Base-by-base conservation (phyloP, 2,113 vertebrate species). In the Acrocephalus kingi region DNA sequence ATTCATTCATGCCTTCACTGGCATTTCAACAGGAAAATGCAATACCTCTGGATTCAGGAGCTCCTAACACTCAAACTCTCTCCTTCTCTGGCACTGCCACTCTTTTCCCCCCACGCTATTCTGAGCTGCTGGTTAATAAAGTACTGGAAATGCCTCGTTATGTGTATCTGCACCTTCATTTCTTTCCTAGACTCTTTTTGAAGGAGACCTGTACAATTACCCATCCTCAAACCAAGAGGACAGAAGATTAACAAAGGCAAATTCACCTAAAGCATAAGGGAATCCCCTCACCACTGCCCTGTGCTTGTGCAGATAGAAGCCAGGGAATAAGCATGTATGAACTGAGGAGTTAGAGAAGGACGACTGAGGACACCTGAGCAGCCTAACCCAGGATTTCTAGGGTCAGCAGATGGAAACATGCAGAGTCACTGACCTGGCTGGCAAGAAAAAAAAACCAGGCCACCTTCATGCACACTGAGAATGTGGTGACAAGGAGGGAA, bases 241-340 rank as follows among this genome's bases (percentile, higher is more conserved):
- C 2, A 59, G 22, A 59, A 84, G 11, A 23, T 13, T 45, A 91
- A 64, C 15, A 18, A 3, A 13, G 24, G 19, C 48, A 68, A 92
- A 87, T 16, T 18, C 58, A 63, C 39, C 15, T 62, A 14, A 62
- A 41, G 13, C 8, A 7, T 2, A 6, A 93, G 3, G 7, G 33
- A 76, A 41, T 18, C 15, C 58, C 13, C 45, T 71, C 49, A 59
- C 33, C n/a, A 30, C 52, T 49, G 33, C 39, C 52, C 19, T 28
- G 15, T 30, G 63, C 79, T 55, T 25, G 15, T 14, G 27, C 0
- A 52, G 27, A 15, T 24, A 28, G 25, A 69, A 88, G 74, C 14
- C 0, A 1, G 7, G 33, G 15, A 87, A 55, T 22, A 55, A 63
- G 43, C 27, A 64, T 0, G 0, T 9, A 45, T 5, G 3, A 73